Evolutionary conservation across 2,797 vertebrate genomes (phyloP), one percentile per base, ranked within the genome.

Genomic region (Ispidina picta): DNA sequence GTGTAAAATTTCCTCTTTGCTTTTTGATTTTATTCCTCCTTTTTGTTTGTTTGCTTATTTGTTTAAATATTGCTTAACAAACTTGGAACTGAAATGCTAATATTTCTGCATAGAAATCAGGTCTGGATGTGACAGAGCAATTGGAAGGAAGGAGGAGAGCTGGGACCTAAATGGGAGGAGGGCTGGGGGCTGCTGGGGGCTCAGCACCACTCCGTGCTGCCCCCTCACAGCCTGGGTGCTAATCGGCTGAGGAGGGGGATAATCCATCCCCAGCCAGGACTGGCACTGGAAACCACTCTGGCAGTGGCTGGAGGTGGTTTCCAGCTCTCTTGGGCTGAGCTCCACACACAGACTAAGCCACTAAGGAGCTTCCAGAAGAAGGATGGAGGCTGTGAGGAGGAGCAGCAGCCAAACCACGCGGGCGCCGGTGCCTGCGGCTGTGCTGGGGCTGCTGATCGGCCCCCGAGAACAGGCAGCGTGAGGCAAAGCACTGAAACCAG

Each of bases 161-260:
- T 29, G 25, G 26, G 26, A 18, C 5, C 43, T n/a, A n/a, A 22
- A 35, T 0, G 1, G 64, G 51, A 35, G 33, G 16, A 29, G 21
- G n/a, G 51, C 29, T 70, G 49, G 48, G 1, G 11, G 29, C 33
- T 55, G 65, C 41, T 4, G 19, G 28, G 54, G 48, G 15, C 46
- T 28, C 41, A 88, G 46, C 18, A 23, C n/a, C 1, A 1, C 49
- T 70, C 58, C 2, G 2, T 3, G n/a, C 2, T 1, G n/a, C 73
- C 0, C 23, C 52, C 68, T 65, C 2, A 0, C 31, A 19, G 31
- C 23, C 31, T 2, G 0, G 5, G 22, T 73, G 46, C 39, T 7
- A 26, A 12, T 1, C 29, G 2, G 22, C 11, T 14, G 51, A 18
- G 6, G 33, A 26, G 29, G 20, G 63, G 41, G 17, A 13, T 0